These are phyloP conservation scores for Bagarius yarrelli DNA, from an alignment of 2,113 vertebrate genomes.

Conservation along the genomic window DNA sequence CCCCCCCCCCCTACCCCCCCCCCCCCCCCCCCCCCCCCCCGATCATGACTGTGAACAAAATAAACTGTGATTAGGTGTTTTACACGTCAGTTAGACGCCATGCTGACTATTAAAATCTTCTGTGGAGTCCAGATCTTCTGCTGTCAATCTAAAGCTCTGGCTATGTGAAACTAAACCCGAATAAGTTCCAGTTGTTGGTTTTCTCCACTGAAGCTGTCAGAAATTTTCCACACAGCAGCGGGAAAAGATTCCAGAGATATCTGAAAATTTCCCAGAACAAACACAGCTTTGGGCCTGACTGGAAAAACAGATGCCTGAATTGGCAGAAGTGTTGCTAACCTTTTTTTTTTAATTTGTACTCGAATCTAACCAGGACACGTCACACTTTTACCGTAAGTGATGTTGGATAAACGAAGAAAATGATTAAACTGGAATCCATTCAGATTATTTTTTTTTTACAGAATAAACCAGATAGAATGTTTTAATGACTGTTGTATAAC, in stretches of 20 bases:
- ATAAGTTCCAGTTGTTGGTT: too few relatives aligned
- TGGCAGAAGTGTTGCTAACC: neutral
- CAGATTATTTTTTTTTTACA: neutral
- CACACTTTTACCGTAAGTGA: neutral
- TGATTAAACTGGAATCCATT: too few relatives aligned
- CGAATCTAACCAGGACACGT: neutral
- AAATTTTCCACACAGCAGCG: neutral
- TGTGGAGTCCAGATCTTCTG: too few relatives aligned
- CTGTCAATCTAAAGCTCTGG: too few relatives aligned
- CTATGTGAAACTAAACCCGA: neutral
- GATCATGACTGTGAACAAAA: too few relatives aligned
- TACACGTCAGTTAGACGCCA: too few relatives aligned
- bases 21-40: too few relatives aligned
- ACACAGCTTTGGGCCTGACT: neutral
- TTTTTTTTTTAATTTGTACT: neutral
- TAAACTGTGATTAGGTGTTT: too few relatives aligned
- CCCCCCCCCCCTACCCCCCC: too few relatives aligned
- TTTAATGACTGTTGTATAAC: neutral
- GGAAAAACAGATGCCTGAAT: neutral
- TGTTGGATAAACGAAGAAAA: neutral
- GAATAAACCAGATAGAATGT: neutral
- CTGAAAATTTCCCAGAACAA: constrained; percentile 36
- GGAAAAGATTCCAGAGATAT: constrained; percentile 1
- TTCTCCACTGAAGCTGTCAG: neutral
- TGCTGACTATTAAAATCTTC: too few relatives aligned